These are phyloP conservation scores for Anastrepha obliqua DNA, from an alignment of 1,140 invertebrate genomes.

Conservation along the genomic window DNA sequence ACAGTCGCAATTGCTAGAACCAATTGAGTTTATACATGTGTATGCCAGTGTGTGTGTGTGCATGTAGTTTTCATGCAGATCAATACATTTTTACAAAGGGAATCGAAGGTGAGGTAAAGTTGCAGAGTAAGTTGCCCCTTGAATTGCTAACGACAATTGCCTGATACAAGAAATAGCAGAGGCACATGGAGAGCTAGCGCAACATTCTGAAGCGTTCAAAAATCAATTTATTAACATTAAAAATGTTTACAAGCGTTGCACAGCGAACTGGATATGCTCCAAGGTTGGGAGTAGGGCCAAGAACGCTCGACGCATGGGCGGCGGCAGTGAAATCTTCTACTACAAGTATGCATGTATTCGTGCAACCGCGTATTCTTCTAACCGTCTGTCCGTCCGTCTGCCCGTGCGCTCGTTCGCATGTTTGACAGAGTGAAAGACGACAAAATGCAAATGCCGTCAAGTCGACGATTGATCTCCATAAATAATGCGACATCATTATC, in stretches of 20 bases:
- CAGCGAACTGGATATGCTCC: neutral
- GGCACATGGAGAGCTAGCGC: neutral
- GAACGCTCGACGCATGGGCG: neutral
- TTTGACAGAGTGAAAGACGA: neutral
- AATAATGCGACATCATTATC: constrained; percentile 57
- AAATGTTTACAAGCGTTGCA: constrained; percentile 41
- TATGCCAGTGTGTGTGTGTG: neutral
- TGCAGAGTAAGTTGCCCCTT: neutral
- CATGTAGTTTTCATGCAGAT: neutral
- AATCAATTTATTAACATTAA: constrained; percentile 49
- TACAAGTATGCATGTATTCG: neutral
- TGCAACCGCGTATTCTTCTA: neutral
- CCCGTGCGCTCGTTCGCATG: too few relatives aligned
- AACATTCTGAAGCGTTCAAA: constrained; percentile 38
- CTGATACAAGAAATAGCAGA: neutral
- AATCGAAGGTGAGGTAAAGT: neutral
- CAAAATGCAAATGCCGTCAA: constrained; percentile 52
- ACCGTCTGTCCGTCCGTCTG: neutral
- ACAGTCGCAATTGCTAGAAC: neutral
- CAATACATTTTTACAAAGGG: neutral
- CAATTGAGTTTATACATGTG: neutral
- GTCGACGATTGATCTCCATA: constrained; percentile 57
- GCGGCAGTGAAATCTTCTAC: neutral
- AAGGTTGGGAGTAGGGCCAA: neutral
- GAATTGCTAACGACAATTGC: constrained; percentile 20